phyloP scores from a whole-genome alignment of 2,113 vertebrate species.

The Clinocottus analis region DNA sequence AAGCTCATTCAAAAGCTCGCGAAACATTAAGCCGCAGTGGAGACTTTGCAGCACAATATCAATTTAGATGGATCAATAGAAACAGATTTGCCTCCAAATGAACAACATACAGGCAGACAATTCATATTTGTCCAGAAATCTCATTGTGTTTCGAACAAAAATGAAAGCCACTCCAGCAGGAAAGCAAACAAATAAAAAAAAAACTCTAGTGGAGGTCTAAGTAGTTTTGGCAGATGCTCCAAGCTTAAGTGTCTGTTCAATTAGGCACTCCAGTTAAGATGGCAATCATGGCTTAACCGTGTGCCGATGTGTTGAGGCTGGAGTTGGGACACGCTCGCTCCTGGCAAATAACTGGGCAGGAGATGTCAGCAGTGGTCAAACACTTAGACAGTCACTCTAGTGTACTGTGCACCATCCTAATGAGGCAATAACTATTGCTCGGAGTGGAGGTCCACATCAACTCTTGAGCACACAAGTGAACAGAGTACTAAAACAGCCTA shows the following conservation, averaged over 20 bases:
- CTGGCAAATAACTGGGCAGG: slow-evolving; percentile 32
- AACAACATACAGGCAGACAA: slow-evolving; percentile 27
- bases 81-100: slow-evolving; percentile 23
- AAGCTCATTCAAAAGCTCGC: slow-evolving; percentile 20
- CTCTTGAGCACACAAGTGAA: slow-evolving; percentile 32
- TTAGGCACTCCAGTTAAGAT: slow-evolving; percentile 68
- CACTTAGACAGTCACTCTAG: slow-evolving; percentile 23
- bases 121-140: slow-evolving; percentile 40
- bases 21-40: background rate
- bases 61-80: slow-evolving; percentile 10
- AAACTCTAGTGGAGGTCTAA: slow-evolving; percentile 64
- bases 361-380: slow-evolving; percentile 48
- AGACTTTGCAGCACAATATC: background rate
- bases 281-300: slow-evolving; percentile 60
- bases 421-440: slow-evolving; percentile 34
- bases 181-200: slow-evolving; percentile 64
- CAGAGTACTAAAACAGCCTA: slow-evolving; percentile 27
- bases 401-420: slow-evolving; percentile 27
- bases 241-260: slow-evolving; percentile 73
- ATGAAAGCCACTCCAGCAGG: slow-evolving; percentile 69
- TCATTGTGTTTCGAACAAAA: slow-evolving; percentile 59
- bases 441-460: slow-evolving; percentile 33
- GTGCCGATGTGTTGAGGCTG: slow-evolving; percentile 36
- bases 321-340: slow-evolving; percentile 39
- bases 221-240: slow-evolving; percentile 75